A percentile compares a stretch with the other conserved stretches of the same genome.
These are phyloP conservation scores for Patella pellucida DNA, from an alignment of 2,888 invertebrate species.

Conservation along the genomic window DNA sequence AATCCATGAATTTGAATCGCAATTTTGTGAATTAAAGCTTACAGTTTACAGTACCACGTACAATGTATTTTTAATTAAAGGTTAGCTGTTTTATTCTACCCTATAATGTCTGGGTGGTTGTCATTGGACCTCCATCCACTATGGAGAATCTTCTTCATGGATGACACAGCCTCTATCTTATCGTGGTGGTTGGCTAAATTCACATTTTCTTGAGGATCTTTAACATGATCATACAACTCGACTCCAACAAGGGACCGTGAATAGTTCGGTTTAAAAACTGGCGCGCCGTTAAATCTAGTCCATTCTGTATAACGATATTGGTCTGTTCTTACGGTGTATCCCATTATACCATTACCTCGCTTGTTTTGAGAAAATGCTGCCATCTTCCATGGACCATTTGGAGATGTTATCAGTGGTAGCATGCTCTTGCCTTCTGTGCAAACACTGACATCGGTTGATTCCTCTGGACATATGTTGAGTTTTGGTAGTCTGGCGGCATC, in stretches of 20 bases:
- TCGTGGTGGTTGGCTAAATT: not conserved
- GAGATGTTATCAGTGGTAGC: not conserved
- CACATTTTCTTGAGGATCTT: not conserved
- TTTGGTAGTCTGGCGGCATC: constrained; percentile 41
- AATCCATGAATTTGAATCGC: no score
- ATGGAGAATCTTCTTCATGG: not conserved
- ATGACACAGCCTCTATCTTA: not conserved
- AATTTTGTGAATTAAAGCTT: no score
- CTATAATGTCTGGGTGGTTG: no score
- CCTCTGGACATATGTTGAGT: not conserved
- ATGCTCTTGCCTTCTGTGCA: not conserved
- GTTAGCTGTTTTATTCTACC: no score
- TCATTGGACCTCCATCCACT: not conserved
- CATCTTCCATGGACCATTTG: not conserved
- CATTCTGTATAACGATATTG: constrained; percentile 6
- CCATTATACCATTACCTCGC: not conserved
- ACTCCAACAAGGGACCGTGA: not conserved
- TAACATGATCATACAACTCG: not conserved
- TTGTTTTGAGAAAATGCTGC: not conserved
- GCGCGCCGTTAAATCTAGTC: not conserved
- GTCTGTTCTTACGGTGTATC: not conserved
- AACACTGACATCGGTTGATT: not conserved
- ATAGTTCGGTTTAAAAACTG: not conserved
- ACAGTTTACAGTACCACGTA: no score
- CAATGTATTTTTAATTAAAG: no score